phyloP scores from a whole-genome alignment of 1,140 invertebrate genomes.

The Drosophila kanapiae region DNA sequence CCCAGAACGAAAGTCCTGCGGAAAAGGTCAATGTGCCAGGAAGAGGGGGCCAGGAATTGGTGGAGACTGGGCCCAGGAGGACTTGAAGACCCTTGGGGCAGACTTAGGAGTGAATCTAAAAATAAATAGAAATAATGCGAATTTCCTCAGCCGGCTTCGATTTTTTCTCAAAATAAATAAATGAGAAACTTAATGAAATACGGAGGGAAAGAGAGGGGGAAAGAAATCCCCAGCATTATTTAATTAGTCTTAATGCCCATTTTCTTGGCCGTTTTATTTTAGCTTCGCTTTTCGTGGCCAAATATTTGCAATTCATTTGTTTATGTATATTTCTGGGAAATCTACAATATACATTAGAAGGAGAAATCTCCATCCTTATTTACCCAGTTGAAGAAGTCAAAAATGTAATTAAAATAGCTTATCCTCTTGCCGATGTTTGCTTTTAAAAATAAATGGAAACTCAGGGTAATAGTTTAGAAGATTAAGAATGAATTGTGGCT shows the following conservation, averaged over 20 bases:
- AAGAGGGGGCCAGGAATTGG: slow-evolving; percentile 39
- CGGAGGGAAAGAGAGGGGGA: too few relatives aligned
- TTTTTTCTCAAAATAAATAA: slow-evolving; percentile 36
- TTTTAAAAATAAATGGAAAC: not conserved
- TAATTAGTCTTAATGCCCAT: slow-evolving; percentile 40
- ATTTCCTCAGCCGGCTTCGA: slow-evolving; percentile 31
- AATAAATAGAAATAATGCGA: slow-evolving; percentile 66
- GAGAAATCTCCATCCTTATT: not conserved
- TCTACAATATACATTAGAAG: too few relatives aligned
- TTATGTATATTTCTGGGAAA: not conserved
- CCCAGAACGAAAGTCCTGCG: slow-evolving; percentile 13
- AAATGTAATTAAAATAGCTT: not conserved
- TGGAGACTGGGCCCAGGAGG: not conserved
- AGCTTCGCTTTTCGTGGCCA: not conserved
- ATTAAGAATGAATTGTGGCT: too few relatives aligned
- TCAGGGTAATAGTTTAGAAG: too few relatives aligned
- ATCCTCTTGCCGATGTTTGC: not conserved
- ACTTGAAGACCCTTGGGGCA: slow-evolving; percentile 36
- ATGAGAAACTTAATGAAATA: not conserved
- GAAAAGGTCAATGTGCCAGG: slow-evolving; percentile 67
- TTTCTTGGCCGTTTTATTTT: slow-evolving; percentile 6
- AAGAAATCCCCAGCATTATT: slow-evolving; percentile 31
- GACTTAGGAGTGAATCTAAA: slow-evolving; percentile 58
- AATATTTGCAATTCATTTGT: slow-evolving; percentile 16
- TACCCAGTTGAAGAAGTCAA: not conserved